A percentile compares a stretch with the other conserved stretches of the same genome.
Conservation (phyloP, 2,113 vertebrate species). For the Lepus timidus region DNA sequence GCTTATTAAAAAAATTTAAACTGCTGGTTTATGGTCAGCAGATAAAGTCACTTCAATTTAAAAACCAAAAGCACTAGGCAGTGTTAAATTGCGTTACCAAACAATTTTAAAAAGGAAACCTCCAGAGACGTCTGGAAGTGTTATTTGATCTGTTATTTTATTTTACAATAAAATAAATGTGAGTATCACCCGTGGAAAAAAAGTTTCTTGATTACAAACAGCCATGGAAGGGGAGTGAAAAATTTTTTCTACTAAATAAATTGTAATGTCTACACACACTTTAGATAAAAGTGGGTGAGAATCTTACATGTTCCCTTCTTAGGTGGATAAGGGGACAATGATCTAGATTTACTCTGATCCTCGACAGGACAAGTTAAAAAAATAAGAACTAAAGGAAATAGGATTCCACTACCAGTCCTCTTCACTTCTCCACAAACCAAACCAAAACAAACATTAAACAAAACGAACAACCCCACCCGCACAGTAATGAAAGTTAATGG, state of each 20-base stretch:
- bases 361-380: not conserved
- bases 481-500: not conserved
- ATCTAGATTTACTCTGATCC: not conserved
- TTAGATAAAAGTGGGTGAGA: constrained; percentile 29
- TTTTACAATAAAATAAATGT: not conserved
- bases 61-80: constrained; percentile 56
- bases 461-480: not conserved
- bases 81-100: constrained; percentile 17
- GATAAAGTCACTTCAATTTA: not conserved
- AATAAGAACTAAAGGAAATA: not conserved
- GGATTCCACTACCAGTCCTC: not conserved
- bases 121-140: not conserved
- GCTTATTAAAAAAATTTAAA: constrained; percentile 16
- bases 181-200: not conserved
- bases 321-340: not conserved
- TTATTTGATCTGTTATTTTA: not conserved
- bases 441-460: not conserved
- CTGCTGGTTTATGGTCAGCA: constrained; percentile 6
- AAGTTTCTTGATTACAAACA: not conserved
- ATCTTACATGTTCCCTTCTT: not conserved
- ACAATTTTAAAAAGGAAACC: not conserved
- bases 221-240: not conserved
- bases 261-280: not conserved
- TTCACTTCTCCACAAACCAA: constrained; percentile 32
- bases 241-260: not conserved